Percentiles rank a stretch among this genome's conserved stretches.
Evolutionary conservation across 2,113 vertebrate genomes (phyloP).

Genomic region (Peromyscus polionotus): DNA sequence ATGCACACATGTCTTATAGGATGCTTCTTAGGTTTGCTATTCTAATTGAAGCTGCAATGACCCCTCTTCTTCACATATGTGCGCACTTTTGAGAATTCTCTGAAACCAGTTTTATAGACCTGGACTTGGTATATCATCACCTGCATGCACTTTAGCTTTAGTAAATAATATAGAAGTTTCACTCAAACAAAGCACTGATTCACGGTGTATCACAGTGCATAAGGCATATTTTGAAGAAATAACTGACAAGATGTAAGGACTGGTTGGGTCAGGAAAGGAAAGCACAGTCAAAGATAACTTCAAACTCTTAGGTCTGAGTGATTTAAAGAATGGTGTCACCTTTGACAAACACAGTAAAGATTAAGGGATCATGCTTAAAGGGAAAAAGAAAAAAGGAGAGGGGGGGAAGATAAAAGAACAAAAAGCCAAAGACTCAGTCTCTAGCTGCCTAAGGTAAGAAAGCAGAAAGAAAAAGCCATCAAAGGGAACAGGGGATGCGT

Average conservation of each 20-base stretch:
- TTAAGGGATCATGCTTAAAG: constrained; percentile 54
- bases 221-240: constrained; percentile 63
- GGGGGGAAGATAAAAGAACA: constrained; percentile 71
- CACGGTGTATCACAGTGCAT: neutral
- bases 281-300: constrained; percentile 68
- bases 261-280: constrained; percentile 55
- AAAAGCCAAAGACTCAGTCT: constrained; percentile 68
- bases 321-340: constrained; percentile 70
- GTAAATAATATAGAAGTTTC: neutral
- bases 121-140: constrained; percentile 1
- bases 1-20: neutral
- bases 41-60: constrained; percentile 9
- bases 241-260: constrained; percentile 31
- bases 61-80: neutral
- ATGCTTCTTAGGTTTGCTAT: neutral
- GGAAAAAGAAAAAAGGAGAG: constrained; percentile 37
- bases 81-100: neutral
- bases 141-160: constrained; percentile 46
- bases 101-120: neutral
- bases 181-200: constrained; percentile 26
- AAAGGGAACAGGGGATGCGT: constrained; percentile 60
- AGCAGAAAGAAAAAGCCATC: constrained; percentile 63
- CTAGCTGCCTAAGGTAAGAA: constrained; percentile 59
- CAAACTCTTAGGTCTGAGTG: constrained; percentile 59
- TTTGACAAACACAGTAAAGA: constrained; percentile 67